phyloP scores from a whole-genome alignment of 2,797 vertebrate genomes.

The Capromys pilorides region DNA sequence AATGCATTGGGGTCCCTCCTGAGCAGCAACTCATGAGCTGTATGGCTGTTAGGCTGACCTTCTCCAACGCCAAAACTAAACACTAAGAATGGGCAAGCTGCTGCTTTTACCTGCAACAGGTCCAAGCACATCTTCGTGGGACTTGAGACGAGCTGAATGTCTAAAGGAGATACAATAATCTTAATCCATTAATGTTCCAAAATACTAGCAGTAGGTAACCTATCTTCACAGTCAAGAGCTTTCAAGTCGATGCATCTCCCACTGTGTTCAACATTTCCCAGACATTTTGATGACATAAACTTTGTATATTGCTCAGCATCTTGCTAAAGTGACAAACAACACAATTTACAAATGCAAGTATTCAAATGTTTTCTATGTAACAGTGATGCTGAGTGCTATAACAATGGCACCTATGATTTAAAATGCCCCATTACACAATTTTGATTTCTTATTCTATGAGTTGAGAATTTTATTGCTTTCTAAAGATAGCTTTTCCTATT shows the following conservation, averaged over 20 bases:
- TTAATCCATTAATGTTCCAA: not conserved
- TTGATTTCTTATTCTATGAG: not conserved
- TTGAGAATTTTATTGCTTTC: not conserved
- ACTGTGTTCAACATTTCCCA: not conserved
- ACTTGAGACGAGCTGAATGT: not conserved
- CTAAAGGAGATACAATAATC: not conserved
- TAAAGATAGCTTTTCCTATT: not conserved
- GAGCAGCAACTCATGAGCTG: not conserved
- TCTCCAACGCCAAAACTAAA: not conserved
- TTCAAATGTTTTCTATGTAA: not conserved
- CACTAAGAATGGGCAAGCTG: not conserved
- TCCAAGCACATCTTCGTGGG: not conserved
- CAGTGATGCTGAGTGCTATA: not conserved
- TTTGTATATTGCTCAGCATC: not conserved
- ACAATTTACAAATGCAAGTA: not conserved
- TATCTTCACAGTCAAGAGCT: not conserved
- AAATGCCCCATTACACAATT: not conserved
- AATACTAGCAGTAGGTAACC: not conserved
- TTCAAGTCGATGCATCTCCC: not conserved
- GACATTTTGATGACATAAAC: not conserved
- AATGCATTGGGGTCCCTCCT: not conserved
- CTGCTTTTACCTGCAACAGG: not conserved
- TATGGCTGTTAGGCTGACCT: not conserved
- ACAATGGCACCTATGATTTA: not conserved
- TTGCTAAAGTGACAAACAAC: not conserved